Evolutionary conservation across 2,113 vertebrate species (phyloP), one percentile per base, ranked within the genome.

Genomic region (Mugil cephalus): DNA sequence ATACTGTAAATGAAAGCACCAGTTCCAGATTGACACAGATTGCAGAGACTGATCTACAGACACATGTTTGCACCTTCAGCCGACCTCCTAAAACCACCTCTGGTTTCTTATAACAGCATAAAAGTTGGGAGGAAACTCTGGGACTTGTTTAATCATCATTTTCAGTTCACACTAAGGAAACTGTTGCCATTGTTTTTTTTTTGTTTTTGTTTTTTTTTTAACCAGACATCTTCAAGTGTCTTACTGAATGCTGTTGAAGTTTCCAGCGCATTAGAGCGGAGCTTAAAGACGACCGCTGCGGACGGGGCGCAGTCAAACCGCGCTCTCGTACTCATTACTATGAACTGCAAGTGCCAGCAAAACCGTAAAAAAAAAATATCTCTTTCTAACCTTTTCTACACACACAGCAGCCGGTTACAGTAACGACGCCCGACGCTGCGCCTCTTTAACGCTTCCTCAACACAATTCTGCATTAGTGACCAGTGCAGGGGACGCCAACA

Each of bases 331-430:
- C 18, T 51, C 43, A 6, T n/a, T n/a, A 35, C 45, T 21, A 8
- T 51, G 19, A 70, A 53, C 8, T 39, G 12, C 45, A 69, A 56
- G 39, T 69, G 54, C 46, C 43, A 3, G 54, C 46, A 54, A 52
- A 34, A 30, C 24, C 24, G 24, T 30, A 5, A n/a, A n/a, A n/a
- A n/a, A n/a, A n/a, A n/a, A n/a, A n/a, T n/a, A n/a, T n/a, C n/a
- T n/a, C 46, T 39, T 69, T 78, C 34, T 56, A 35, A 58, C n/a
- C 47, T 74, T 74, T 78, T 73, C 24, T 71, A 40, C 17, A 40
- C 38, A 40, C 8, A 11, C 38, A 66, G 39, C 19, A 50, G 64
- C 35, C 1, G 0, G 12, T 4, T 39, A 14, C 11, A 68, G 79
- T 65, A 24, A 66, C 45, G 35, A 11, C 39, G 30, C 47, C 59